Evolutionary conservation across 2,797 vertebrate species (phyloP).

Genomic region (Characodon lateralis): DNA sequence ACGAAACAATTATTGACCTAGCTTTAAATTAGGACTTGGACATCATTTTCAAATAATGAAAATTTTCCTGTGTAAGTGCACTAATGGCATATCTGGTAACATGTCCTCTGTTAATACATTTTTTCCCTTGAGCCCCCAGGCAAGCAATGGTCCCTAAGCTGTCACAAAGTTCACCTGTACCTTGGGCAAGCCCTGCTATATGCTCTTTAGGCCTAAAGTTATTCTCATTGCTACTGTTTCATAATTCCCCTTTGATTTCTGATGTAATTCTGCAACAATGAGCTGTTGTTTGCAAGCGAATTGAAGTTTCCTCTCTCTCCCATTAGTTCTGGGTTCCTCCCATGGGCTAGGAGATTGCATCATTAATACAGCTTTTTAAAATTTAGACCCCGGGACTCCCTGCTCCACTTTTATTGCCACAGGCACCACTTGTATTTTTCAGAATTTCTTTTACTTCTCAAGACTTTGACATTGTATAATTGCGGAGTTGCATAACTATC

Average conservation of each 20-base stretch:
- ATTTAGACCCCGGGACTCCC: conserved; percentile 43
- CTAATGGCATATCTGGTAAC: background rate
- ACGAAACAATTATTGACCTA: background rate
- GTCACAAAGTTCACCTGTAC: background rate
- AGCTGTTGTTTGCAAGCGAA: conserved; percentile 41
- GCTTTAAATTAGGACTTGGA: background rate
- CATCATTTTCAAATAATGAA: background rate
- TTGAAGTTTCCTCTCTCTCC: conserved; percentile 35
- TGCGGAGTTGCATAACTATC: conserved; percentile 51
- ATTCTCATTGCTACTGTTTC: conserved; percentile 25
- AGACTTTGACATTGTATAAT: conserved; percentile 27
- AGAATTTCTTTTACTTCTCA: conserved; percentile 42
- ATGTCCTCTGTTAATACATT: background rate
- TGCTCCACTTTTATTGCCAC: conserved; percentile 17
- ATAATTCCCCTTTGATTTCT: conserved; percentile 55
- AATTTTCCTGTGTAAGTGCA: background rate
- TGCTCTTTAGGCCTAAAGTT: conserved; percentile 15
- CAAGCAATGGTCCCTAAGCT: background rate
- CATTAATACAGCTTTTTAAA: conserved; percentile 57
- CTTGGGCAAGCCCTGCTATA: background rate
- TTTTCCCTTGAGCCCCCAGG: background rate
- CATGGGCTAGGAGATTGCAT: conserved; percentile 57
- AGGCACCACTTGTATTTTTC: conserved; percentile 25
- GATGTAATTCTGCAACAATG: conserved; percentile 59
- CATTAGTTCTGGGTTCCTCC: conserved; percentile 39